Evolutionary conservation across 2,113 vertebrate genomes (phyloP).

Genomic region (Morone saxatilis): DNA sequence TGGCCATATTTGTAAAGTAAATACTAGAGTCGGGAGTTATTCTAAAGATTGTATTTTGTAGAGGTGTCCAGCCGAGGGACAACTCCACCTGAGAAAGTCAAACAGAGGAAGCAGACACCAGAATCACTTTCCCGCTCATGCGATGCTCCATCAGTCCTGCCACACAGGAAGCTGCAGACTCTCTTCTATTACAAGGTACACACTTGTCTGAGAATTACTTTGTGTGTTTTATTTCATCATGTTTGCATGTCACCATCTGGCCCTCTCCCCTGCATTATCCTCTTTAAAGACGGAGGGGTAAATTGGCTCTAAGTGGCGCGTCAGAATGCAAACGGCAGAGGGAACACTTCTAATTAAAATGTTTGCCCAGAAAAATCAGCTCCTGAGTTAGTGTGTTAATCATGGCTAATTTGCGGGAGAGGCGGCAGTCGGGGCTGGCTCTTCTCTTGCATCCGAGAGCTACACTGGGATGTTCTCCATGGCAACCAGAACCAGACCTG

Average conservation of each 20-base stretch:
- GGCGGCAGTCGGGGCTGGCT: constrained; percentile 47
- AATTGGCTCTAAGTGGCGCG: constrained; percentile 82
- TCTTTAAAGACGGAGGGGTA: constrained; percentile 73
- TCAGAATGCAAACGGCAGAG: constrained; percentile 80
- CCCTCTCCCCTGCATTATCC: constrained; percentile 68
- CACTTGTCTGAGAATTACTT: constrained; percentile 12
- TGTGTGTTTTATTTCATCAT: constrained; percentile 60
- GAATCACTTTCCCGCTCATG: background rate
- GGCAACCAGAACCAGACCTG: constrained; percentile 70
- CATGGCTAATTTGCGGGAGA: constrained; percentile 81
- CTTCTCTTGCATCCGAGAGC: constrained; percentile 35
- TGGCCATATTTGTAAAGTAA: background rate
- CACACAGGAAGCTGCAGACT: constrained; percentile 7
- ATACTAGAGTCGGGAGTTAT: background rate
- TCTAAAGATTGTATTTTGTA: constrained; percentile 18
- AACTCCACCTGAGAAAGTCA: constrained; percentile 20
- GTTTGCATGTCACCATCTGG: constrained; percentile 77
- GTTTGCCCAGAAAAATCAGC: constrained; percentile 85
- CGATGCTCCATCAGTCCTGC: constrained; percentile 11
- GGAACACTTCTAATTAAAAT: constrained; percentile 85
- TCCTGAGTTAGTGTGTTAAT: constrained; percentile 83
- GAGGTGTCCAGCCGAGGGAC: constrained; percentile 46
- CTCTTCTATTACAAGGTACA: constrained; percentile 54
- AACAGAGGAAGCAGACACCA: constrained; percentile 4
- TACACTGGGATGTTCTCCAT: constrained; percentile 75